Evolutionary conservation across 1,140 invertebrate species (phyloP).

Genomic region (Drosophila lowei): DNA sequence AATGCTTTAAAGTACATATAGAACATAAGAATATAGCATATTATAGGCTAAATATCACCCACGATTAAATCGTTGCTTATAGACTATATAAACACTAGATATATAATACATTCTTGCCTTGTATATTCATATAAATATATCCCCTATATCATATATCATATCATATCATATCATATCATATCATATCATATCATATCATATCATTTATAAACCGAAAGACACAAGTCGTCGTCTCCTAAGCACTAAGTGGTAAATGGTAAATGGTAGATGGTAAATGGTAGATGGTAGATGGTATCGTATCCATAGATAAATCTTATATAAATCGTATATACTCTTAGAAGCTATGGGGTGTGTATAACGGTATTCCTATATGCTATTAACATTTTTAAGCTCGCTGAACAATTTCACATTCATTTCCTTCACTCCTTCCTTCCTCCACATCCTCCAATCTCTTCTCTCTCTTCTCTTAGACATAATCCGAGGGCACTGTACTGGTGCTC

Average conservation of each 20-base stretch:
- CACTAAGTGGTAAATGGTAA: conserved; percentile 36
- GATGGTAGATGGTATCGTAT: neutral
- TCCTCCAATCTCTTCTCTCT: conserved; percentile 24
- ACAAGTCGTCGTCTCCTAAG: conserved; percentile 23
- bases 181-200: conserved; percentile 22
- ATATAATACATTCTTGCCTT: conserved; percentile 67
- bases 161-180: conserved; percentile 24
- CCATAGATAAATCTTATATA: conserved; percentile 10
- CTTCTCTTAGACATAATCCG: conserved; percentile 85
- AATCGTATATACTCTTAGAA: conserved; percentile 29
- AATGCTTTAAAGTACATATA: conserved; percentile 76
- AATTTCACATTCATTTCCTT: conserved; percentile 41
- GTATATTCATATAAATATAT: conserved; percentile 61
- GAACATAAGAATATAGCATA: conserved; percentile 82
- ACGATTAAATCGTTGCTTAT: conserved; percentile 82
- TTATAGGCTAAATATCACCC: conserved; percentile 83
- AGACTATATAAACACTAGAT: conserved; percentile 77
- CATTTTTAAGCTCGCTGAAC: conserved; percentile 70
- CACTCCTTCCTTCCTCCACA: neutral
- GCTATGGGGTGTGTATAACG: conserved; percentile 52
- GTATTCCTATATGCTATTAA: conserved; percentile 51
- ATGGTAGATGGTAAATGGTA: conserved; percentile 31
- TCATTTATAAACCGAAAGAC: conserved; percentile 41
- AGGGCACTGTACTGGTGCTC: conserved; percentile 85
- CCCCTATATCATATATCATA: conserved; percentile 26